These are phyloP conservation scores for Drosophila mojavensis DNA, from an alignment of 1,140 invertebrate species.

Conservation along the genomic window DNA sequence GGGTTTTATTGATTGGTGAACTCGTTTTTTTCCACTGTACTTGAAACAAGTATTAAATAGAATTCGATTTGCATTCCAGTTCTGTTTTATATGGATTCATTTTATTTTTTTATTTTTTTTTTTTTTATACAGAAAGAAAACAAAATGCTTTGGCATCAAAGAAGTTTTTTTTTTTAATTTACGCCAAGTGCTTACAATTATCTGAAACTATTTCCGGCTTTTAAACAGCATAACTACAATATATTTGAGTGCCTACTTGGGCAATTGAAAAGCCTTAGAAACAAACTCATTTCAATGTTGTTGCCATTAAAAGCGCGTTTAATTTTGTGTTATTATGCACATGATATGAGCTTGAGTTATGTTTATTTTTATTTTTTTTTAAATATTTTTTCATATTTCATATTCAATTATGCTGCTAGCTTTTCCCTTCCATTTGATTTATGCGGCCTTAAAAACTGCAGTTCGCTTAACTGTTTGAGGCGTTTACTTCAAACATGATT, in stretches of 20 bases:
- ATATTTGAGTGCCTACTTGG: constrained; percentile 20
- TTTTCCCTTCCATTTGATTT: constrained; percentile 38
- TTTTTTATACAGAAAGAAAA: too few species aligned
- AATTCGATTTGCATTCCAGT: constrained; percentile 42
- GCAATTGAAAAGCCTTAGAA: constrained; percentile 28
- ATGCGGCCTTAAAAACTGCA: constrained; percentile 34
- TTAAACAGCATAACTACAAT: constrained; percentile 45
- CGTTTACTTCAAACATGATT: constrained; percentile 10
- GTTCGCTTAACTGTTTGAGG: constrained; percentile 2
- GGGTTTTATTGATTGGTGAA: constrained; percentile 18
- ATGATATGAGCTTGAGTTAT: constrained; percentile 1
- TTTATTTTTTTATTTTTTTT: constrained; percentile 1
- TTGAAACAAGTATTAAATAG: constrained; percentile 5
- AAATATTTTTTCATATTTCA: not conserved
- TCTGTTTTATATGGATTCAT: constrained; percentile 20
- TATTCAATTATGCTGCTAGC: constrained; percentile 21
- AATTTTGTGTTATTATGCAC: constrained; percentile 21
- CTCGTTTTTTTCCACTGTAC: constrained; percentile 23
- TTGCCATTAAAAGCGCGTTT: constrained; percentile 26
- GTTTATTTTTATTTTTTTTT: not conserved
- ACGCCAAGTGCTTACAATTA: constrained; percentile 45
- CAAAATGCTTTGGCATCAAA: not conserved
- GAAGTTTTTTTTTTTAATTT: constrained; percentile 9
- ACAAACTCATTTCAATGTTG: constrained; percentile 26
- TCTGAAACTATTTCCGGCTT: constrained; percentile 64